Evolutionary conservation across 2,797 vertebrate species (phyloP).

Genomic region (Alca torda): DNA sequence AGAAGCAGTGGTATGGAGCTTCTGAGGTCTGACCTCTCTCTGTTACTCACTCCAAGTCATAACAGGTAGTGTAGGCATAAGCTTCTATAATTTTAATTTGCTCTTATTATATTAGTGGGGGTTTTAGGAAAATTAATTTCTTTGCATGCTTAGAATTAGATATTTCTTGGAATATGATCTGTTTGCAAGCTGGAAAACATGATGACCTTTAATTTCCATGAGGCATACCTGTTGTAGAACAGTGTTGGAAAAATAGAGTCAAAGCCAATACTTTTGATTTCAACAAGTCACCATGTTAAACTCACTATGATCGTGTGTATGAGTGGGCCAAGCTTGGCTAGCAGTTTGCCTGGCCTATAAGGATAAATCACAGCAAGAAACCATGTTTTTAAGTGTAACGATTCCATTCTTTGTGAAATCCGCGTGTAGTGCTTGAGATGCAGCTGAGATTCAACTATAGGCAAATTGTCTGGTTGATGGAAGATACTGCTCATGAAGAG

Average conservation of each 20-base stretch:
- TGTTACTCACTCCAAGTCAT: accelerated
- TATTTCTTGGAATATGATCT: not conserved
- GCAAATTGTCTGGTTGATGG: not conserved
- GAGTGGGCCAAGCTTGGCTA: not conserved
- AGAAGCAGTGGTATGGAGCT: not conserved
- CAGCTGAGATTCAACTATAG: not conserved
- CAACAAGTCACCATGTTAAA: not conserved
- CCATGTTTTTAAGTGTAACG: not conserved
- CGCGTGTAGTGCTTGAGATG: not conserved
- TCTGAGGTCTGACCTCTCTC: not conserved
- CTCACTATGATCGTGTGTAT: accelerated
- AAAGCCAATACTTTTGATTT: not conserved
- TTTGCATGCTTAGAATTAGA: not conserved
- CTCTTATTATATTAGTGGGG: not conserved
- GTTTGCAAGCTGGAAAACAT: not conserved
- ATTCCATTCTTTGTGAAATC: not conserved
- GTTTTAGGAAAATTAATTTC: not conserved
- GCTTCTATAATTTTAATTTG: not conserved
- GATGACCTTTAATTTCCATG: not conserved
- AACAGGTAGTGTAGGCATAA: not conserved
- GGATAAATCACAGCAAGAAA: not conserved
- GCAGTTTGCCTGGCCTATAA: not conserved
- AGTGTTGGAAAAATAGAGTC: not conserved
- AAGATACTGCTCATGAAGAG: not conserved
- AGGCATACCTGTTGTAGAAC: not conserved